These are phyloP conservation scores for Halocynthia roretzi DNA, from an alignment of 23 tunicate species.

Conservation along the genomic window DNA sequence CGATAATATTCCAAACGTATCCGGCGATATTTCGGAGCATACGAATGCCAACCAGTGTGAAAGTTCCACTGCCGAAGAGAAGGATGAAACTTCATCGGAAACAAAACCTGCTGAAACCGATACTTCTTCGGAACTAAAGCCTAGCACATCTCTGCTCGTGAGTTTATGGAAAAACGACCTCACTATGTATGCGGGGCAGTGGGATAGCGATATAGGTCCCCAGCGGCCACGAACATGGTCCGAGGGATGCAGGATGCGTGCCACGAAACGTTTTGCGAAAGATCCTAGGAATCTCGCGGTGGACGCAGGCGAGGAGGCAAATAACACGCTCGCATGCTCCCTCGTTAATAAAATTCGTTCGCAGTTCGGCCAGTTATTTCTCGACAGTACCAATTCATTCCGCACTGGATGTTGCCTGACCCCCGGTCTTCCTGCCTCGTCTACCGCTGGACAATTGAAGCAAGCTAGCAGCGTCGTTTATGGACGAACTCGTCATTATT, in stretches of 20 bases:
- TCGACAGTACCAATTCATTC: background rate
- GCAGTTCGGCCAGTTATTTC: slow-evolving; percentile 3
- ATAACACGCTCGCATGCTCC: background rate
- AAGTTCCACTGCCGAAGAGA: background rate
- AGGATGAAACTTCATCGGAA: background rate
- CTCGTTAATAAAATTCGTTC: slow-evolving; percentile 23
- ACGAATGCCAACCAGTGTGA: no score
- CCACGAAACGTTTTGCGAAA: background rate
- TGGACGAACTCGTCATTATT: slow-evolving; percentile 18
- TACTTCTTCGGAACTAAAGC: background rate
- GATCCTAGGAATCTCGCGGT: background rate
- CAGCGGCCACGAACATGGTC: slow-evolving; percentile 62
- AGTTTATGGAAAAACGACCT: background rate
- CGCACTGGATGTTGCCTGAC: slow-evolving; percentile 6
- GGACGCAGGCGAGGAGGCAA: background rate
- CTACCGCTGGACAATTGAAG: background rate
- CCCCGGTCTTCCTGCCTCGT: background rate
- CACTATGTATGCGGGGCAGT: background rate
- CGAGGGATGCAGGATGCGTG: slow-evolving; percentile 26
- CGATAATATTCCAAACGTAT: background rate
- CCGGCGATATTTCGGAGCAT: background rate
- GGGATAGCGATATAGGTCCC: background rate
- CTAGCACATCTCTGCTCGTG: background rate
- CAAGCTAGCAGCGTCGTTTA: no score
- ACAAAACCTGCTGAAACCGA: background rate